phyloP scores from a whole-genome alignment of 2,797 vertebrate genomes.

The Rhodeus uyekii region DNA sequence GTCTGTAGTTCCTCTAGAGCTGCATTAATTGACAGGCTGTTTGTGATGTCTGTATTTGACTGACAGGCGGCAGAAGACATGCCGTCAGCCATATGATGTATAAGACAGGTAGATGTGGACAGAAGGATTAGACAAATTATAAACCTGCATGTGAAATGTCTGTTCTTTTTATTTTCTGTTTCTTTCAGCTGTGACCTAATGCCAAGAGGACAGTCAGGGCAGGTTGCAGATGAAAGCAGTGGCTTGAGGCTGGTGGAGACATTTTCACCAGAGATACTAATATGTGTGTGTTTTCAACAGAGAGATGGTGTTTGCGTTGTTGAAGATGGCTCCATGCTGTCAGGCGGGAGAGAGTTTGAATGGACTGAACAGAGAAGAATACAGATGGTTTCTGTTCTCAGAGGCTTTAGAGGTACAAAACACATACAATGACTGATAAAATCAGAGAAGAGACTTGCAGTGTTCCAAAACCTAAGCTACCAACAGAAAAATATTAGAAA shows the following conservation, averaged over 20 bases:
- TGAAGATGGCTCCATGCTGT: constrained; percentile 88
- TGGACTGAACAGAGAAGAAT: constrained; percentile 95
- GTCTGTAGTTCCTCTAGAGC: constrained; percentile 3
- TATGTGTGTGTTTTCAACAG: constrained; percentile 65
- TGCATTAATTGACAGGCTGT: constrained; percentile 36
- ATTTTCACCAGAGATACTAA: constrained; percentile 46
- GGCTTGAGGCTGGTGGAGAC: constrained; percentile 54
- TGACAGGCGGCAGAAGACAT: constrained; percentile 26
- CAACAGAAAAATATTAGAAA: too few species aligned
- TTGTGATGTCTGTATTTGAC: constrained; percentile 17
- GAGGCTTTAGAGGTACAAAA: constrained; percentile 89
- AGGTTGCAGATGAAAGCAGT: constrained; percentile 11
- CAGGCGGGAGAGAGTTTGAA: constrained; percentile 86
- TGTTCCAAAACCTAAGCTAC: too few species aligned
- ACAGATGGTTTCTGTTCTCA: constrained; percentile 88
- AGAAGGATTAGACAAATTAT: constrained; percentile 30
- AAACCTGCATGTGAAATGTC: constrained; percentile 30
- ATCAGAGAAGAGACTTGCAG: too few species aligned
- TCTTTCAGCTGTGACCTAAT: constrained; percentile 60
- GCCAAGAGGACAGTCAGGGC: constrained; percentile 34
- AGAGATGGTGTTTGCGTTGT: constrained; percentile 83
- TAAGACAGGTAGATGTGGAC: constrained; percentile 27
- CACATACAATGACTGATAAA: too few species aligned
- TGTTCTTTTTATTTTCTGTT: constrained; percentile 59
- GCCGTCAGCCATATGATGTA: not conserved